Evolutionary conservation across 2,888 invertebrate species (phyloP).

Genomic region (Alsophila aescularia): DNA sequence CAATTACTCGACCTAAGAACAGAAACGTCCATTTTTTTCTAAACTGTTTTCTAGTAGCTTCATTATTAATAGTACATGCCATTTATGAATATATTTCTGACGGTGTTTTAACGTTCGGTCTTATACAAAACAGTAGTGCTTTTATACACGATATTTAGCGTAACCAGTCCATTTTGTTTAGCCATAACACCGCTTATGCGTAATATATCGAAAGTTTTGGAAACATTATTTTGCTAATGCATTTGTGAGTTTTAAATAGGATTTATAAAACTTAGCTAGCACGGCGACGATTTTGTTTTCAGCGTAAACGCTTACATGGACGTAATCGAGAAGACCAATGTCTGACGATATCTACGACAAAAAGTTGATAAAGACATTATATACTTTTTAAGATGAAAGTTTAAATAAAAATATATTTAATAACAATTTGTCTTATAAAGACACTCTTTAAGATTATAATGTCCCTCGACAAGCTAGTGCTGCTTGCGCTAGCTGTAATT

Average conservation of each 20-base stretch:
- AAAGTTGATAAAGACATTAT: slow-evolving; percentile 50
- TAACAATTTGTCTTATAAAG: slow-evolving; percentile 71
- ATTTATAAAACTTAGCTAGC: slow-evolving; percentile 60
- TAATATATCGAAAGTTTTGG: slow-evolving; percentile 65
- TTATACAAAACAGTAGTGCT: slow-evolving; percentile 82
- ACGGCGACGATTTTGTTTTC: slow-evolving; percentile 57
- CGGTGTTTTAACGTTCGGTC: slow-evolving; percentile 77
- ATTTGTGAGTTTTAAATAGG: slow-evolving; percentile 66
- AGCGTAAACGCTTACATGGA: slow-evolving; percentile 68
- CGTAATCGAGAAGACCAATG: slow-evolving; percentile 52
- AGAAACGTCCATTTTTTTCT: slow-evolving; percentile 84
- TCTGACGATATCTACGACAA: slow-evolving; percentile 48
- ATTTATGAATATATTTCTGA: slow-evolving; percentile 81
- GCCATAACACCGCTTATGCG: slow-evolving; percentile 80
- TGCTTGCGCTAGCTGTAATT: slow-evolving; percentile 57
- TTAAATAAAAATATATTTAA: slow-evolving; percentile 61
- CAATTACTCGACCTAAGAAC: slow-evolving; percentile 81
- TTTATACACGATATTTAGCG: slow-evolving; percentile 81
- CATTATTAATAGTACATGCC: slow-evolving; percentile 69
- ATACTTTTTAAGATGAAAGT: slow-evolving; percentile 64
- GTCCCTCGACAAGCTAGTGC: slow-evolving; percentile 59
- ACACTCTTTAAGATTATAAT: slow-evolving; percentile 53
- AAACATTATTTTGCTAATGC: slow-evolving; percentile 79
- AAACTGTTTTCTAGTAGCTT: slow-evolving; percentile 79
- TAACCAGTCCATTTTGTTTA: slow-evolving; percentile 84